Evolutionary conservation across 2,797 vertebrate species (phyloP), one percentile per base, ranked within the genome.

Genomic region (Mareca strepera): DNA sequence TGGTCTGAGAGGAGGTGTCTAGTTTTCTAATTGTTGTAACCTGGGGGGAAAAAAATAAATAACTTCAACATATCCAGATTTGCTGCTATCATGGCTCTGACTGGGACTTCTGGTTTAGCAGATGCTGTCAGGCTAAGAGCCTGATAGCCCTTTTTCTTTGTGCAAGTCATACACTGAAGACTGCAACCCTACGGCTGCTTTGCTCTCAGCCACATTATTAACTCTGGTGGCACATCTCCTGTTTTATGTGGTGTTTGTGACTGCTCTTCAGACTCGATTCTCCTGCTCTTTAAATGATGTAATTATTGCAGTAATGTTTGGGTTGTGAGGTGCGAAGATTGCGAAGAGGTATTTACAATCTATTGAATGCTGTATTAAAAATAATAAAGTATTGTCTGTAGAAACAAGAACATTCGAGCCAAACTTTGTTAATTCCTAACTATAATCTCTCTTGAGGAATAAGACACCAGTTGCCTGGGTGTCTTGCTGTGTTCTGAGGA

Each of bases 211-310:
- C 26, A 2, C 9, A 20, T 9, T 44, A 7, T 28, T 28, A 72
- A 37, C 18, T 46, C 25, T 29, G 31, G 29, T 59, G 28, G 6
- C 1, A 1, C 0, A 1, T 55, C 46, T 26, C 14, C 79, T 29
- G 0, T 11, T 31, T 20, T 33, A 12, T 7, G 23, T 28, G 33
- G 1, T 39, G 10, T 35, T 59, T 29, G 31, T 48, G 50, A 14
- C 29, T 68, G 41, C 12, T 90, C 11, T 75, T 77, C 35, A 43
- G 3, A 28, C 20, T 15, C n/a, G 50, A 28, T 13, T 44, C 20
- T 70, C 11, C 58, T 35, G 18, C 29, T 62, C 18, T 23, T 63
- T 29, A 73, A 66, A 23, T 33, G 29, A 22, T 48, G 29, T 35
- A 37, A 41, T 43, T 55, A 55, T 72, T 70, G 29, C 25, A 64